Evolutionary conservation across 2,888 invertebrate genomes (phyloP), one percentile per base, ranked within the genome.

Genomic region (Acronicta aceris): DNA sequence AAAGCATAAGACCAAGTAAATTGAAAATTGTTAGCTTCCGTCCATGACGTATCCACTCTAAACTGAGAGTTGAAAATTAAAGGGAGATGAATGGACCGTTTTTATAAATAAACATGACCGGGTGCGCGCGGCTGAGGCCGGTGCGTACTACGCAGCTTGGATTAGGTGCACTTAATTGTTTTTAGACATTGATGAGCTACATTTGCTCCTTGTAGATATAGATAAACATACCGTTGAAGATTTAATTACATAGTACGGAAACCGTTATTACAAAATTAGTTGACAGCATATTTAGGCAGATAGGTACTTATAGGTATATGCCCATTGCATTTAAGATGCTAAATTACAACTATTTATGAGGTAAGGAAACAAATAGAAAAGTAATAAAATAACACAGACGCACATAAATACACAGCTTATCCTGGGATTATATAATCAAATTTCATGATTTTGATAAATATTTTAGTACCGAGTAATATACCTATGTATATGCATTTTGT

Each of bases 61-160:
- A 70, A 75, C 64, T 49, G 60, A 71, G 72, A 71, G 49, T 60
- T 64, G 63, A 73, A 78, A 61, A 63, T 73, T 68, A 75, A 84
- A 82, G 83, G 78, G 83, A 85, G 83, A 89, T 89, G 88, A 88
- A 89, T 89, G 88, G 80, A 79, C 78, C 79, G 69, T 84, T 84
- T 87, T 89, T 90, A 90, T 89, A 91, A 89, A 91, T 89, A 90
- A 89, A 87, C 86, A 73, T 65, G 71, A 76, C 81, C 79, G 81
- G 79, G 83, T 84, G 81, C 79, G 78, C 79, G 71, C 74, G 78
- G 63, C 79, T 75, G 85, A 83, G 86, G 84, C 82, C 85, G 75
- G 30, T 13, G 52, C 79, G 78, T 81, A 83, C 83, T 84, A 83
- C 84, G 82, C 81, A 79, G 79, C 65, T 68, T 71, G 71, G 71